phyloP scores from a whole-genome alignment of 2,797 vertebrate genomes.

The Triplophysa bombifrons region DNA sequence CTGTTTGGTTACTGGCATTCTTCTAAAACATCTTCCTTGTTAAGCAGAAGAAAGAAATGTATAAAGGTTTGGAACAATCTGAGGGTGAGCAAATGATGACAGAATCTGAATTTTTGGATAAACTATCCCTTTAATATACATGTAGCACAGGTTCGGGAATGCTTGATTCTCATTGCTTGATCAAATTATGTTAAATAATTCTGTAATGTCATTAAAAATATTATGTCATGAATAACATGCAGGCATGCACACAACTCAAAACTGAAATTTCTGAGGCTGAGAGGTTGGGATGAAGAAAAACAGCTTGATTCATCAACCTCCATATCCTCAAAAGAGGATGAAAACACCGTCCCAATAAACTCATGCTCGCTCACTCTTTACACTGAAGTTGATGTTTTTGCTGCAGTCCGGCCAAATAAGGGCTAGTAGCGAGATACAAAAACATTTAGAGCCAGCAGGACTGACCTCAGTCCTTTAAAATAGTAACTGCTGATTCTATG shows the following conservation, averaged over 20 bases:
- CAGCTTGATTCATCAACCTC: neutral
- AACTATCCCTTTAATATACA: too few species aligned
- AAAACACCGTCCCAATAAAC: neutral
- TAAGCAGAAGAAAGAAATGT: too few species aligned
- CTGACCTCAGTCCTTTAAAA: conserved; percentile 74
- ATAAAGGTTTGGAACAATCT: too few species aligned
- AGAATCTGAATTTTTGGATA: too few species aligned
- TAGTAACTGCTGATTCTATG: conserved; percentile 68
- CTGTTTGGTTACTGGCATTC: too few species aligned
- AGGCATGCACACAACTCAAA: neutral
- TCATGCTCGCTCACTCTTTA: neutral
- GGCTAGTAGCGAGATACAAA: conserved; percentile 58
- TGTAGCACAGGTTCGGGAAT: too few species aligned
- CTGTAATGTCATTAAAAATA: neutral
- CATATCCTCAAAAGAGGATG: neutral
- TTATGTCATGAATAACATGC: neutral
- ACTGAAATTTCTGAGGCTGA: neutral
- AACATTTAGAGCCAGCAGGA: conserved; percentile 61
- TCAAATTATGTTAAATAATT: too few species aligned
- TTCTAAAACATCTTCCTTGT: too few species aligned
- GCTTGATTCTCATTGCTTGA: too few species aligned
- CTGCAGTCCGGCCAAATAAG: conserved; percentile 69
- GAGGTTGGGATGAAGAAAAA: conserved; percentile 2
- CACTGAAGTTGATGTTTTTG: neutral
- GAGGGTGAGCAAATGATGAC: too few species aligned